A percentile compares a stretch with the other conserved stretches of the same genome.
phyloP scores from a whole-genome alignment of 2,888 invertebrate species.

The Argyresthia albistria region DNA sequence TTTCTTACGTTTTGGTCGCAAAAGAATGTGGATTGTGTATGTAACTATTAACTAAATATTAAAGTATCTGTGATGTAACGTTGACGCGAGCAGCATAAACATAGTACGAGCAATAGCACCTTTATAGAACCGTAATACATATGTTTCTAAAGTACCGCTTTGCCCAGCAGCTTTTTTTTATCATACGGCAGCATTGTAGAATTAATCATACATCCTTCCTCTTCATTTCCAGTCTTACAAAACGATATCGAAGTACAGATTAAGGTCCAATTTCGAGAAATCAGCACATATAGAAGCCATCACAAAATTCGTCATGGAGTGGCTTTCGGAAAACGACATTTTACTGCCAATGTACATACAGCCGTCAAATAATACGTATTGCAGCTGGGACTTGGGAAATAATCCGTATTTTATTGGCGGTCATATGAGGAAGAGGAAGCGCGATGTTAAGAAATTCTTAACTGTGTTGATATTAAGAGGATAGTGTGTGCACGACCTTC shows the following conservation, averaged over 20 bases:
- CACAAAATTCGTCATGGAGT: constrained; percentile 44
- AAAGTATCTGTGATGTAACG: no score
- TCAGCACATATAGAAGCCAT: constrained; percentile 35
- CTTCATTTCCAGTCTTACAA: constrained; percentile 19
- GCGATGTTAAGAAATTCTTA: not conserved
- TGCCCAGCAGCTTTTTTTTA: no score
- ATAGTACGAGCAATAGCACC: no score
- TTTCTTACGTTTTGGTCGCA: no score
- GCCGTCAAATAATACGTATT: not conserved
- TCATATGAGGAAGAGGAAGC: not conserved
- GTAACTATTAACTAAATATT: no score
- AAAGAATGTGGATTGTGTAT: no score
- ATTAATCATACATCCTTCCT: not conserved
- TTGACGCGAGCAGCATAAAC: no score
- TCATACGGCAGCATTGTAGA: not conserved
- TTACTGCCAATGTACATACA: constrained; percentile 48
- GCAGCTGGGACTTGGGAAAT: not conserved
- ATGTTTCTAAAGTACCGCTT: no score
- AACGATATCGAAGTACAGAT: constrained; percentile 13
- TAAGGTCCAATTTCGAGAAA: not conserved
- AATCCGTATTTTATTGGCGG: not conserved
- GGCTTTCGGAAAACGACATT: constrained; percentile 43
- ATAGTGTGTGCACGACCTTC: no score
- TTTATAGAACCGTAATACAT: no score
- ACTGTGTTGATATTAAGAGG: not conserved